Evolutionary conservation across 2,888 invertebrate species (phyloP).

Genomic region (Halocaridina rubra): DNA sequence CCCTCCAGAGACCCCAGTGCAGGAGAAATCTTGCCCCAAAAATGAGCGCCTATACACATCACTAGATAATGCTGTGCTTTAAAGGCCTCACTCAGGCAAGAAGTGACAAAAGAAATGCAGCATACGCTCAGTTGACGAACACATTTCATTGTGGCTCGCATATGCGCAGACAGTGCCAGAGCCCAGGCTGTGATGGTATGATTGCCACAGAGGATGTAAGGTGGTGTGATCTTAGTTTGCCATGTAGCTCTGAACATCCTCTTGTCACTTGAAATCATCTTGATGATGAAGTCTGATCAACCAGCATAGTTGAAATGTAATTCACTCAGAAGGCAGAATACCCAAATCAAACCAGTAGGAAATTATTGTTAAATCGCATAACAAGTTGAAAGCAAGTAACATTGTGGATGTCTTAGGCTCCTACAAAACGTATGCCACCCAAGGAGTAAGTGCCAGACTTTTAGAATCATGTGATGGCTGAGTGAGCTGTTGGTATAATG

Average conservation of each 20-base stretch:
- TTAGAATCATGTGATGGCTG: constrained; percentile 25
- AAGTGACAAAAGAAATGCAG: constrained; percentile 46
- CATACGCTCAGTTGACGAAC: constrained; percentile 45
- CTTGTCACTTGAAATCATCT: constrained; percentile 47
- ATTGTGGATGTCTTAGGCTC: constrained; percentile 32
- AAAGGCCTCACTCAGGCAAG: constrained; percentile 49
- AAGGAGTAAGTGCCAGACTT: constrained; percentile 49
- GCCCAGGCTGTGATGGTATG: constrained; percentile 46
- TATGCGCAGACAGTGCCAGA: constrained; percentile 47
- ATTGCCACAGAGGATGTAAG: constrained; percentile 45
- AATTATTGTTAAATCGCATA: background rate
- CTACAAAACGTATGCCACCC: constrained; percentile 30
- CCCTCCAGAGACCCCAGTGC: constrained; percentile 60
- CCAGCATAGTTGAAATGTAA: constrained; percentile 1
- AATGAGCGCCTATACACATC: constrained; percentile 43
- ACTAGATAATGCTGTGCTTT: constrained; percentile 36
- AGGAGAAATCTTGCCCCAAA: constrained; percentile 50
- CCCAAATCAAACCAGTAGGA: constrained; percentile 7
- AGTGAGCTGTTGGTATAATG: constrained; percentile 28
- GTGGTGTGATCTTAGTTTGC: constrained; percentile 31
- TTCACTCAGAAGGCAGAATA: constrained; percentile 35
- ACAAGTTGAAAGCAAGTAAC: constrained; percentile 50
- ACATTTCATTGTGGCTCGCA: constrained; percentile 52
- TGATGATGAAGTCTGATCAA: constrained; percentile 10
- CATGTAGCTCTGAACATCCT: constrained; percentile 26